Evolutionary conservation across 1,140 invertebrate species (phyloP).

Genomic region (Bursaphelenchus mucronatus): DNA sequence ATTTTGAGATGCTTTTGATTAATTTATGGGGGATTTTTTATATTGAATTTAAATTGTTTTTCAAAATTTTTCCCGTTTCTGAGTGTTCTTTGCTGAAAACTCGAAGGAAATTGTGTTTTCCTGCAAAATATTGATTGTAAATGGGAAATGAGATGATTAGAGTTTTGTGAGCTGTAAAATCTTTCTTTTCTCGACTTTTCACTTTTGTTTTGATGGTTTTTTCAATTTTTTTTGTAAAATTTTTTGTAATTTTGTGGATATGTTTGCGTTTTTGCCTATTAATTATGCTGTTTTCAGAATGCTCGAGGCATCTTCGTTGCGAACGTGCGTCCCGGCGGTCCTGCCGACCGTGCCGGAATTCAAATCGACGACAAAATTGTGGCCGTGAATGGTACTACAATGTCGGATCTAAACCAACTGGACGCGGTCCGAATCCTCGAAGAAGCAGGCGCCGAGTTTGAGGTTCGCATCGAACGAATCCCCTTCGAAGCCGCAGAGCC

Average conservation of each 20-base stretch:
- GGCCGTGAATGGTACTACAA: slow-evolving; percentile 34
- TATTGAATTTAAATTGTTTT: too few relatives aligned
- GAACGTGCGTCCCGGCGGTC: slow-evolving; percentile 81
- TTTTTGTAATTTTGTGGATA: slow-evolving; percentile 4
- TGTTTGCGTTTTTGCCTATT: slow-evolving; percentile 65
- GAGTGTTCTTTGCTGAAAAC: too few relatives aligned
- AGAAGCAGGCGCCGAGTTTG: slow-evolving; percentile 26
- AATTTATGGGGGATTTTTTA: too few relatives aligned
- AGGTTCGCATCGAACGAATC: slow-evolving; percentile 32
- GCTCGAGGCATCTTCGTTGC: slow-evolving; percentile 65
- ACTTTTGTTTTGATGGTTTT: too few relatives aligned
- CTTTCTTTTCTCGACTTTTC: too few relatives aligned
- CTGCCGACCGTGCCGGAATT: slow-evolving; percentile 75
- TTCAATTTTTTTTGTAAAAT: too few relatives aligned
- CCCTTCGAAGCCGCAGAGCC: neutral
- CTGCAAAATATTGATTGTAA: too few relatives aligned
- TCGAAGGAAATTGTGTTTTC: too few relatives aligned
- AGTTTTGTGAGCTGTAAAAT: too few relatives aligned
- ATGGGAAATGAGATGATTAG: too few relatives aligned
- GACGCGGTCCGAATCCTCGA: slow-evolving; percentile 41
- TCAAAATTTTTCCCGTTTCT: too few relatives aligned
- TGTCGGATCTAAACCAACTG: slow-evolving; percentile 34
- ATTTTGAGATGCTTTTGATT: too few relatives aligned
- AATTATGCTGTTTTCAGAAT: neutral
- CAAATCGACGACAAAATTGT: slow-evolving; percentile 65